Percentiles rank a stretch among this genome's conserved stretches.
phyloP scores from a whole-genome alignment of 1,140 invertebrate genomes.

The Drosophila watanabei region DNA sequence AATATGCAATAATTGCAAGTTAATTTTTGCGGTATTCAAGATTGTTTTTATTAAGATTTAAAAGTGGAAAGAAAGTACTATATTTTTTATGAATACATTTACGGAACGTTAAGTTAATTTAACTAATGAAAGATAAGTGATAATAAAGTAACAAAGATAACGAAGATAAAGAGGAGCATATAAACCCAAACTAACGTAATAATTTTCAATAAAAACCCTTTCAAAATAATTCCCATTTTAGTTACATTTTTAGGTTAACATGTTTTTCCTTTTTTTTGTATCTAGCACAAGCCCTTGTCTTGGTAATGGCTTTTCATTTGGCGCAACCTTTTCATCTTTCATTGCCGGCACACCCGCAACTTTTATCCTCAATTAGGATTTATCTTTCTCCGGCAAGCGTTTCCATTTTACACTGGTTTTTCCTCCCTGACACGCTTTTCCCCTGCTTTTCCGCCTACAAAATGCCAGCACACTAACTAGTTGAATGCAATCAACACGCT shows the following conservation, averaged over 20 bases:
- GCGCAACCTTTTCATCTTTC: constrained; percentile 30
- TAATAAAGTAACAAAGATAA: not conserved
- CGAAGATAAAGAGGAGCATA: not conserved
- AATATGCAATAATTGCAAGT: not conserved
- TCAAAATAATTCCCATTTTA: not conserved
- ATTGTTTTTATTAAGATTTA: not conserved
- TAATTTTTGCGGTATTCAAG: not conserved
- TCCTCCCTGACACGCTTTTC: not conserved
- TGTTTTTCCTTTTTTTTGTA: not conserved
- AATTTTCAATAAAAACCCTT: not conserved
- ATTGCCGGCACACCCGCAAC: constrained; percentile 25
- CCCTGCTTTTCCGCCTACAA: not conserved
- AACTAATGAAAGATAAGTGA: not conserved
- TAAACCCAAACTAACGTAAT: not conserved
- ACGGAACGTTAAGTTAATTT: too few relatives aligned
- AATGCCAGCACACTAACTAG: constrained; percentile 38
- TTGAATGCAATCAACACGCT: constrained; percentile 68
- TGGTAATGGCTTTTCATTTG: constrained; percentile 10
- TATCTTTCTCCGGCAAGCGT: constrained; percentile 30
- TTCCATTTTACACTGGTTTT: constrained; percentile 36
- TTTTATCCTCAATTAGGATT: constrained; percentile 39
- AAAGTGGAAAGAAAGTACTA: not conserved
- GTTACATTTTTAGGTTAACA: constrained; percentile 6
- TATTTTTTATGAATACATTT: too few relatives aligned
- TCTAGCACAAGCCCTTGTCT: constrained; percentile 16